Conservation (phyloP, 2,797 vertebrate species). For the Huso huso region DNA sequence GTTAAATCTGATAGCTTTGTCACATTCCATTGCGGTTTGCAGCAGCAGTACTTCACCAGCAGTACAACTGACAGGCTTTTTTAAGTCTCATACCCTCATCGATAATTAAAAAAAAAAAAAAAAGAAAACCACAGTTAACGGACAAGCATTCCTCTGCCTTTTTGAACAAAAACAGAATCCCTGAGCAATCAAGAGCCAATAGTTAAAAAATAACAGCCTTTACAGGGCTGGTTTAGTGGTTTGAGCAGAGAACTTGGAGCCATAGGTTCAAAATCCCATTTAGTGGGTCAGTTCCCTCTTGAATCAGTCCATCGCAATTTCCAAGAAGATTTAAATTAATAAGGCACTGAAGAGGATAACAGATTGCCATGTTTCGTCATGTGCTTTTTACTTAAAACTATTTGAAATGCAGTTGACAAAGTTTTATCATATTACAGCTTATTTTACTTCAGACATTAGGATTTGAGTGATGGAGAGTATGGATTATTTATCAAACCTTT, state of each 20-base stretch:
- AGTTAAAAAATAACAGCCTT: slow-evolving; percentile 19
- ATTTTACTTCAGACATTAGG: no score
- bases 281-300: no score
- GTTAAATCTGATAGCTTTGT: slow-evolving; percentile 52
- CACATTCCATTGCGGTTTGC: slow-evolving; percentile 60
- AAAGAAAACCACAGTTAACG: background rate
- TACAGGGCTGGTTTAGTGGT: background rate
- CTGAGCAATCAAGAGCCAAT: background rate
- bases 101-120: slow-evolving; percentile 9
- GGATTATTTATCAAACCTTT: no score
- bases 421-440: no score
- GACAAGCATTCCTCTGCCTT: slow-evolving; percentile 1
- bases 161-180: slow-evolving; percentile 2
- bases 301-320: no score
- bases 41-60: slow-evolving; percentile 34
- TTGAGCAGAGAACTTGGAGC: background rate
- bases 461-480: no score
- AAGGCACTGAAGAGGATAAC: no score
- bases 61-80: slow-evolving; percentile 31
- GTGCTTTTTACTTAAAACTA: no score
- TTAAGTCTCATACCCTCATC: slow-evolving; percentile 49
- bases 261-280: background rate
- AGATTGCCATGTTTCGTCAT: no score
- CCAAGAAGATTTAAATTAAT: no score
- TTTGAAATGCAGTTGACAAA: no score